Evolutionary conservation across 2,888 invertebrate species (phyloP), one percentile per base, ranked within the genome.

Genomic region (Drosophila lacicola): DNA sequence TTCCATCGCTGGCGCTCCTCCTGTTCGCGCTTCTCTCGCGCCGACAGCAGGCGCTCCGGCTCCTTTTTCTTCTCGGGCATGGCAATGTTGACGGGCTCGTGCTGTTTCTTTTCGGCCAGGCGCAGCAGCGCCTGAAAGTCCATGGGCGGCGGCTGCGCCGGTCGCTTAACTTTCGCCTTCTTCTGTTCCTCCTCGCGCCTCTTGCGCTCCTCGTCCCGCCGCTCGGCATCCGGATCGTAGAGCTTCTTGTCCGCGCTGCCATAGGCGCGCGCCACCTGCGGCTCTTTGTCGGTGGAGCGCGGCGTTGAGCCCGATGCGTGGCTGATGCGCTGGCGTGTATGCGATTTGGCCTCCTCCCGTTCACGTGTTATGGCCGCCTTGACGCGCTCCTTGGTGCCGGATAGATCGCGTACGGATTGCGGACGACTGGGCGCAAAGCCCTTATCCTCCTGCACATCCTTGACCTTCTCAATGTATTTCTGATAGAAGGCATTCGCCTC

Each of bases 91-190:
- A 97, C 91, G 0, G 97, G 97, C 90, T 97, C 96, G 90, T 95
- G 94, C 76, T 97, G 97, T 90, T 97, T 97, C 88, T 96, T 95
- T 80, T 96, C 96, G 0, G 97, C 97, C 8, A 97, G 92, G 92
- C 97, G 96, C 3, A 98, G 91, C 21, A 98, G 91, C 63, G 96
- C 95, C 81, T 94, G 94, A 90, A 97, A 98, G 91, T 96, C 96
- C 91, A 97, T 94, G 0, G 96, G 95, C 0, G 97, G 96, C 3
- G 96, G 96, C 49, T 93, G 91, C 14, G 93, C 92, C 4, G 94
- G 93, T 74, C 93, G 91, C 67, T 91, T 94, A 5, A 93, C 90
- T 90, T 95, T 96, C 0, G 93, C 92, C 82, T 94, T 95, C 14
- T 91, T 72, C 57, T 84, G 78, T 60, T 88, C 80, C 64, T 93